Evolutionary conservation across 2,888 invertebrate species (phyloP).

Genomic region (Polydesmus complanatus): DNA sequence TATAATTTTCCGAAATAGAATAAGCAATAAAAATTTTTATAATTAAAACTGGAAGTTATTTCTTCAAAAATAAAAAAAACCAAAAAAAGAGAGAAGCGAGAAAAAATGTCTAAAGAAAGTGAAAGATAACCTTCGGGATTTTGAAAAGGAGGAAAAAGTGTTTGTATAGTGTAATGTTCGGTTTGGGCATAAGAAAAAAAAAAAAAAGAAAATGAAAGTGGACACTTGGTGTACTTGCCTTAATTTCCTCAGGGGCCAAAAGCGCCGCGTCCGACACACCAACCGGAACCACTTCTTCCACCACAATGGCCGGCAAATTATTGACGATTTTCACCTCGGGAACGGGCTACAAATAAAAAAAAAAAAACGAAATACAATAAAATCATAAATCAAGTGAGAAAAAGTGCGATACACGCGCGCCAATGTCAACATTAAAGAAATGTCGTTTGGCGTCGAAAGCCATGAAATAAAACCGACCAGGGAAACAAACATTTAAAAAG

Average conservation of each 20-base stretch:
- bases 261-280: conserved; percentile 69
- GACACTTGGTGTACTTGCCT: conserved; percentile 30
- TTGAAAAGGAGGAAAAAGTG: no score
- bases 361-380: conserved; percentile 13
- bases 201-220: neutral
- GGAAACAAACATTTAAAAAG: neutral
- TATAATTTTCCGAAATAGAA: no score
- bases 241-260: conserved; percentile 85
- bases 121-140: no score
- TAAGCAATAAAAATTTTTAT: no score
- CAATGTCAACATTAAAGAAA: neutral
- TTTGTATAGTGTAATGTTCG: no score
- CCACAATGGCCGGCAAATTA: conserved; percentile 75
- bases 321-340: conserved; percentile 81
- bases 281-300: conserved; percentile 92
- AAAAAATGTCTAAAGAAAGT: no score
- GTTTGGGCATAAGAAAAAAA: no score
- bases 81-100: no score
- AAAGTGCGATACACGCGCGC: neutral
- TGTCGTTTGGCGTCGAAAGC: neutral
- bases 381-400: neutral
- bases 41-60: no score
- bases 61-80: no score
- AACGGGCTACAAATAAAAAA: conserved; percentile 40
- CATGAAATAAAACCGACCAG: neutral